phyloP scores from a whole-genome alignment of 2,113 vertebrate genomes.

The Loxodonta africana region DNA sequence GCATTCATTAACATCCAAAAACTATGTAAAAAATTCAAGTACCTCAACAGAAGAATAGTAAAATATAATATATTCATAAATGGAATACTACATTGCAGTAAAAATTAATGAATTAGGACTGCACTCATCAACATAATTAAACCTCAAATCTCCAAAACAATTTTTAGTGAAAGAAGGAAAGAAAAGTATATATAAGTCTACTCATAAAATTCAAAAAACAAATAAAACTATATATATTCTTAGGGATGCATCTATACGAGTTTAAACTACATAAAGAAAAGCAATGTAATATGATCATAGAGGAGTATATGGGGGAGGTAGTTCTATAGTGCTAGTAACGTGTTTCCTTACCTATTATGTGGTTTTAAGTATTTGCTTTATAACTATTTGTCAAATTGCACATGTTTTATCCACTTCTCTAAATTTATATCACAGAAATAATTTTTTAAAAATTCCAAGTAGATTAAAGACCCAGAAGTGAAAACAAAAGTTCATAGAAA shows the following conservation, averaged over 20 bases:
- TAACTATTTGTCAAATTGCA: background rate
- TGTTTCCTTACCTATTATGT: background rate
- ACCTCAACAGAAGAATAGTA: background rate
- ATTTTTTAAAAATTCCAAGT: background rate
- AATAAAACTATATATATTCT: background rate
- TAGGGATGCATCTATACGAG: background rate
- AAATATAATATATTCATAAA: background rate
- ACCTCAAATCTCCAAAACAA: background rate
- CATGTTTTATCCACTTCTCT: background rate
- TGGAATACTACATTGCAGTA: background rate
- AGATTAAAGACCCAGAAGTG: background rate
- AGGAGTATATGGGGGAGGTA: too few species aligned
- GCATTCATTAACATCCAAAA: background rate
- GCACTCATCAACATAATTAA: background rate
- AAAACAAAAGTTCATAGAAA: slow-evolving; percentile 3
- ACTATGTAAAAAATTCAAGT: background rate
- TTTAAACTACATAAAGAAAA: background rate
- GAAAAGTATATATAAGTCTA: background rate
- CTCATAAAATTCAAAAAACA: background rate
- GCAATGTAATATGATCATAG: background rate
- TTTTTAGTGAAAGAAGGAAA: background rate
- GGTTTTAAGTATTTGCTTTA: background rate
- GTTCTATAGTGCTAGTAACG: background rate
- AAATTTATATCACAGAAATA: slow-evolving; percentile 43
- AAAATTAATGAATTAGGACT: background rate